phyloP scores from a whole-genome alignment of 2,797 vertebrate species.

The Galago senegalensis region DNA sequence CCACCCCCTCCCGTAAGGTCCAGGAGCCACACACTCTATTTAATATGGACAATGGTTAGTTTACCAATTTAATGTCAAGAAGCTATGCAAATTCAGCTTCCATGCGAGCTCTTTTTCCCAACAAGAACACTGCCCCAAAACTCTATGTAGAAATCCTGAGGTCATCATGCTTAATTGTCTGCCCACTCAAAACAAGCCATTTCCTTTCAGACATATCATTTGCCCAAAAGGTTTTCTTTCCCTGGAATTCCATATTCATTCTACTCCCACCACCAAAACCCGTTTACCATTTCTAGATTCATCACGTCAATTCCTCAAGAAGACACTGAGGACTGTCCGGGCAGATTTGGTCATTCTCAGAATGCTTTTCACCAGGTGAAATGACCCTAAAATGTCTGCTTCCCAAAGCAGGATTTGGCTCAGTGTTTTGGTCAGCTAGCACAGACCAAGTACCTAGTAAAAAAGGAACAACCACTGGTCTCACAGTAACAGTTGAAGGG shows the following conservation, averaged over 20 bases:
- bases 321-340: neutral
- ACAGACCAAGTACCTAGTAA: constrained; percentile 9
- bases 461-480: constrained; percentile 10
- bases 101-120: constrained; percentile 44
- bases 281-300: constrained; percentile 30
- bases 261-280: neutral
- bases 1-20: neutral
- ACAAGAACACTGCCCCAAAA: neutral
- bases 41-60: neutral
- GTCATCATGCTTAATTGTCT: constrained; percentile 47
- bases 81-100: constrained; percentile 45
- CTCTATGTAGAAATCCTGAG: constrained; percentile 59
- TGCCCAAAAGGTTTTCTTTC: constrained; percentile 43
- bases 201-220: constrained; percentile 51
- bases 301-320: constrained; percentile 2
- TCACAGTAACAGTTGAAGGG: neutral
- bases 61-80: constrained; percentile 37
- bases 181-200: constrained; percentile 18
- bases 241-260: constrained; percentile 10
- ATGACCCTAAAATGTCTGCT: neutral
- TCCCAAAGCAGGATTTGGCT: neutral
- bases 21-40: neutral
- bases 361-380: neutral
- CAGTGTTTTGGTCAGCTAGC: constrained; percentile 1
- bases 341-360: constrained; percentile 28